Base-by-base conservation (phyloP, 1,140 invertebrate species). In the Solen grandis region DNA sequence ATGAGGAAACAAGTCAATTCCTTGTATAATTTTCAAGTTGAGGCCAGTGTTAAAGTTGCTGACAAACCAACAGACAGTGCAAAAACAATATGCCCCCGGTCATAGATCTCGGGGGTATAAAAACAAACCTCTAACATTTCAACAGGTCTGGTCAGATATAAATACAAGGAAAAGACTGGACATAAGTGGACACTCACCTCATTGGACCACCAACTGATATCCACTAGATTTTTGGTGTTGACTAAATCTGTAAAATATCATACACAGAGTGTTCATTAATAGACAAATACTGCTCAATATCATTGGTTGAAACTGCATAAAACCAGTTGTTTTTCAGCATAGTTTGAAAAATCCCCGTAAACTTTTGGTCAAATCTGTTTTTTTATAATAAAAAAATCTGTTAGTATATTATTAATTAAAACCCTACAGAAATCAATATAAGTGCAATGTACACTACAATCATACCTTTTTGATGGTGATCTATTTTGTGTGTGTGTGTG, bases 121-220 rank as follows among this genome's bases (percentile, higher is more conserved):
- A n/a, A n/a, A n/a, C n/a, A n/a, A n/a, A n/a, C n/a, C n/a, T n/a
- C n/a, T n/a, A n/a, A n/a, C n/a, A n/a, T n/a, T n/a, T n/a, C n/a
- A n/a, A n/a, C n/a, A n/a, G n/a, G n/a, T n/a, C n/a, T n/a, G n/a
- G 41, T 46, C 41, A 10, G 41, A 46, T 46, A 46, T 46, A 19
- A 46, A 10, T 10, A 46, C 41, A 10, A 46, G 19, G 19, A 46
- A 10, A 46, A 46, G 8, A 10, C 41, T 10, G 19, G 19, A 46
- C 19, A 19, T 10, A 22, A 13, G 19, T 19, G 19, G 25, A 19
- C 55, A 59, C 80, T 87, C 92, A 95, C 95, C 90, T 95, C 91
- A 85, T 95, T 92, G 38, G 94, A 95, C 96, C 96, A 97, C 95
- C 96, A 97, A 75, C 94, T 95, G 14, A 96, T 93, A 90, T 96